Evolutionary conservation across 2,888 invertebrate species (phyloP), one percentile per base, ranked within the genome.

Genomic region (Eustalomyia histrio): DNA sequence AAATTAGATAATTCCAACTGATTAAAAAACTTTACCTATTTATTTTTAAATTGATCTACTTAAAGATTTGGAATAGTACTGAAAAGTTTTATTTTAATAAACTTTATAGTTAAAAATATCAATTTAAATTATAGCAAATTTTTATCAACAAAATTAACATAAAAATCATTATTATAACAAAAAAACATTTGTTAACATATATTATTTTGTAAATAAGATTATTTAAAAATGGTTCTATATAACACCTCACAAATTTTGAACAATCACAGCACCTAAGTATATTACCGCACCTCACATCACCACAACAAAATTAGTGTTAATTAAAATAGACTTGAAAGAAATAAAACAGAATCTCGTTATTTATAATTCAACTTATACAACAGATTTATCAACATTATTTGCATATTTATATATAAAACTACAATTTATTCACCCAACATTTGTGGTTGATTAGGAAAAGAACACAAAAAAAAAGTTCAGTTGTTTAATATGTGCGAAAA

Each of bases 221-320:
- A n/a, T n/a, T n/a, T 21, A 21, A 21, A 21, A 21, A 3, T 21
- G 4, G n/a, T 47, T 6, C 47, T n/a, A 21, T n/a, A 21, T 39
- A 24, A 24, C 61, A 63, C 50, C 29, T 63, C 12, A 39, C 50
- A 63, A 47, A 14, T 58, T 60, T 18, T 12, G 17, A 52, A 61
- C 52, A 16, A 33, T 14, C 2, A 10, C 21, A 72, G 60, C 53
- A 55, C 39, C 52, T 35, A 21, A 3, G 24, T 50, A 58, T n/a
- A 47, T 35, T 33, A n/a, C 39, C 6, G 16, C 17, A 47, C 43
- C 8, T 1, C 35, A n/a, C 35, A 35, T 8, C 8, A 10, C 1
- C 35, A 10, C n/a, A 72, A 53, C 17, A 43, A 63, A 72, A 63
- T 72, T 63, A 53, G 43, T 63, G 53, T 43, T 72, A 72, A 72